phyloP scores from a whole-genome alignment of 2,797 vertebrate species.

The Rhinoraja longicauda region DNA sequence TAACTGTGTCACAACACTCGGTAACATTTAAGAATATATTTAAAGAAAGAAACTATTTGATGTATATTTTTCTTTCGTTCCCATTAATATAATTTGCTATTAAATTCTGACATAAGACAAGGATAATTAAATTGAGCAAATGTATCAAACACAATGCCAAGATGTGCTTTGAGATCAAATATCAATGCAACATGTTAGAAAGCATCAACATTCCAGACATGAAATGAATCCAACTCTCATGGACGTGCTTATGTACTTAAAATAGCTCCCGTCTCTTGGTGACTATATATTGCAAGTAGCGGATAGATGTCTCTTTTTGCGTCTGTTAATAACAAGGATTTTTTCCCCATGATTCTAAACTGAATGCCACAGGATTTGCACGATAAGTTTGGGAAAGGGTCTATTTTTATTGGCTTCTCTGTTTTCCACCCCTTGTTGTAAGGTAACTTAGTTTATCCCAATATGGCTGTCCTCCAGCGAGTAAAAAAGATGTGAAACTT shows the following conservation, averaged over 20 bases:
- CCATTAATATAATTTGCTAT: not conserved
- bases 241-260: not conserved
- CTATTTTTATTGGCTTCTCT: slow-evolving; percentile 24
- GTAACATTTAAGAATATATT: not conserved
- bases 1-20: not conserved
- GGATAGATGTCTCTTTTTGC: not conserved
- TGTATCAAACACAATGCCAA: not conserved
- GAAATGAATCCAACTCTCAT: slow-evolving; percentile 11
- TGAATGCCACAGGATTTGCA: not conserved
- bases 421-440: slow-evolving; percentile 30
- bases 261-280: not conserved
- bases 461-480: slow-evolving; percentile 28
- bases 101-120: not conserved
- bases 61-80: not conserved
- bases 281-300: not conserved
- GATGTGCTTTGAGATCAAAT: not conserved
- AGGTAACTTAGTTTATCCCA: slow-evolving; percentile 31
- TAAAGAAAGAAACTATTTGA: not conserved
- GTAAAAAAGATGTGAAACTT: slow-evolving; percentile 36
- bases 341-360: not conserved
- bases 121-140: not conserved
- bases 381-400: not conserved
- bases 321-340: not conserved
- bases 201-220: not conserved
- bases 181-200: slow-evolving; percentile 12